Evolutionary conservation across 2,797 vertebrate species (phyloP).

Genomic region (Parotocinclus haroldoi): DNA sequence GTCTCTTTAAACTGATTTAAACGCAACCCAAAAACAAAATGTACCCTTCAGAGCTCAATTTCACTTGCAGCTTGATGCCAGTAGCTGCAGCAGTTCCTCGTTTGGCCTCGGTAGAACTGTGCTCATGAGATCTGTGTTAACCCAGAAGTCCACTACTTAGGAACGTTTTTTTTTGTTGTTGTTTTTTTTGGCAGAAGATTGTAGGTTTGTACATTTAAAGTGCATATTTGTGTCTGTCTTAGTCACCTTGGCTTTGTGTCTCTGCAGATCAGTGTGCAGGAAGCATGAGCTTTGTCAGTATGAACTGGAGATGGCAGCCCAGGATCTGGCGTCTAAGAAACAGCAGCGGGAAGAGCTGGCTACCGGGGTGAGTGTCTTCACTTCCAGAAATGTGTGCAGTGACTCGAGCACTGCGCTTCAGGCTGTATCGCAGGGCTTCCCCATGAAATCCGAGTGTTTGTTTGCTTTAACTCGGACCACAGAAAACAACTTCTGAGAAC

Average conservation of each 20-base stretch:
- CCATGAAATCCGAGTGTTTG: conserved; percentile 16
- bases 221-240: no score
- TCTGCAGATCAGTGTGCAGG: conserved; percentile 87
- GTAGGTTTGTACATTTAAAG: no score
- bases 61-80: no score
- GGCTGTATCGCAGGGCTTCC: conserved; percentile 23
- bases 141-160: no score
- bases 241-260: not conserved
- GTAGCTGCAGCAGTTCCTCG: no score
- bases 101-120: no score
- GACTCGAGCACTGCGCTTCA: conserved; percentile 14
- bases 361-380: conserved; percentile 78
- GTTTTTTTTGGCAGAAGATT: no score
- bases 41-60: no score
- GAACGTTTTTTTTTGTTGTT: no score
- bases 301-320: conserved; percentile 86
- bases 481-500: conserved; percentile 6
- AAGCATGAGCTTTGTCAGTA: conserved; percentile 94
- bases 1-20: not conserved
- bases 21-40: no score
- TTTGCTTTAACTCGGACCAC: conserved; percentile 5
- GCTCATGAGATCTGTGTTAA: no score
- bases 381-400: not conserved
- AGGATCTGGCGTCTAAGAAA: conserved; percentile 89
- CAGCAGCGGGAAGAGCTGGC: conserved; percentile 93